Percentiles rank a stretch among this genome's conserved stretches.
These are phyloP conservation scores for Grammomys dolichurus DNA, from an alignment of 2,113 vertebrate genomes.

Conservation along the genomic window DNA sequence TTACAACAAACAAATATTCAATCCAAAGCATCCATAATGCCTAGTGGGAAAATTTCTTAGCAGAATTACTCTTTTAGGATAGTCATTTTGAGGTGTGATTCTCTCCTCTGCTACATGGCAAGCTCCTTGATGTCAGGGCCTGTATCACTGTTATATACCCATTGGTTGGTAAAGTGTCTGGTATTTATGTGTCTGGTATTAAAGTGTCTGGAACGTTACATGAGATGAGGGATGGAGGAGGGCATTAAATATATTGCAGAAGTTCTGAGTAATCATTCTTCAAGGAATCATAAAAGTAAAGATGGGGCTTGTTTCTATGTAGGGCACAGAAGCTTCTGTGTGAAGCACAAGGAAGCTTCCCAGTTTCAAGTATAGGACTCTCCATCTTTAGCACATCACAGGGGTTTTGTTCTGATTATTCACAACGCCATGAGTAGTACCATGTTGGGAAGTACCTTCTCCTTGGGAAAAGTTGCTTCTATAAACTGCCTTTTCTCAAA, in stretches of 20 bases:
- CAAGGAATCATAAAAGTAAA: constrained; percentile 5
- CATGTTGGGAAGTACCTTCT: constrained; percentile 14
- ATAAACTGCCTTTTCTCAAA: background rate
- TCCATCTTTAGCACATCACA: background rate
- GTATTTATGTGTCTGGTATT: background rate
- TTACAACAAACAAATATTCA: background rate
- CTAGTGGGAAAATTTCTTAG: background rate
- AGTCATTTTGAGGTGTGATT: background rate
- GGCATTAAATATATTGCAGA: background rate
- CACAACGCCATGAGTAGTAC: background rate
- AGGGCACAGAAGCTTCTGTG: no score
- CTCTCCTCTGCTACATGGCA: background rate
- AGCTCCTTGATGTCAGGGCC: background rate
- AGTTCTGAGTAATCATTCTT: background rate
- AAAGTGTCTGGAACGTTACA: background rate
- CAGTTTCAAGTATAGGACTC: background rate
- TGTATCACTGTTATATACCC: background rate
- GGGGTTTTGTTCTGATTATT: background rate
- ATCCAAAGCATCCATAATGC: background rate
- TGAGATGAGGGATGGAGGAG: background rate
- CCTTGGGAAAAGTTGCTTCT: constrained; percentile 13
- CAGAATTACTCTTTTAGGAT: constrained; percentile 12
- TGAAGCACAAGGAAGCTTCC: background rate
- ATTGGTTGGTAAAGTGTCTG: background rate
- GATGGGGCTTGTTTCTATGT: background rate